Evolutionary conservation across 1,140 invertebrate species (phyloP).

Genomic region (Hetaerina americana): DNA sequence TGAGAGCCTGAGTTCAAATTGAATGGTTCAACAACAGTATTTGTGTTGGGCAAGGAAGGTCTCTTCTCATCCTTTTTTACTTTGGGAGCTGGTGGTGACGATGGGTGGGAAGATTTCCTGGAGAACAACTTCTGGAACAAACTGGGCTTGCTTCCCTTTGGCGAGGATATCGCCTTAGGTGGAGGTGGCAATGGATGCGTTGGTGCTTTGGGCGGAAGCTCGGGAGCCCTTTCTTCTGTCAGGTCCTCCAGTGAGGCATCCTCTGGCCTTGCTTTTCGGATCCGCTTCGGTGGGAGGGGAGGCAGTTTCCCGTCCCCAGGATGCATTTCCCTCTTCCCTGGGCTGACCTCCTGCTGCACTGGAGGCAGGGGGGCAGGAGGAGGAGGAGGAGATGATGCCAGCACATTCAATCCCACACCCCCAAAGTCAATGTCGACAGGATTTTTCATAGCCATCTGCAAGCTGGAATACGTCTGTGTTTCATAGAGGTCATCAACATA

Average conservation of each 20-base stretch:
- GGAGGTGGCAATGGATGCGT: constrained; percentile 28
- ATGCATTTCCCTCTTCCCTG: constrained; percentile 32
- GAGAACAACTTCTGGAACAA: constrained; percentile 54
- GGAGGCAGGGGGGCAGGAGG: background rate
- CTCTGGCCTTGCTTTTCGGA: constrained; percentile 41
- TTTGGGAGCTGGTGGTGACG: background rate
- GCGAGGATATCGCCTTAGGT: constrained; percentile 31
- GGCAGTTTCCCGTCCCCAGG: constrained; percentile 48
- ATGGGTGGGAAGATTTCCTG: constrained; percentile 11
- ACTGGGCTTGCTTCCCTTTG: constrained; percentile 42
- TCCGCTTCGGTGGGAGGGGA: constrained; percentile 62
- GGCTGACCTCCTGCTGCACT: background rate
- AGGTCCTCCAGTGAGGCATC: background rate
- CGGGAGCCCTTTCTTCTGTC: constrained; percentile 13
- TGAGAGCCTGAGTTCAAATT: background rate
- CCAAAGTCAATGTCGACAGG: constrained; percentile 40
- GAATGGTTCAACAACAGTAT: background rate
- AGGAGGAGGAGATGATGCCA: background rate
- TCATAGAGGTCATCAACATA: constrained; percentile 48
- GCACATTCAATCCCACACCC: background rate
- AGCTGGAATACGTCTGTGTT: constrained; percentile 61
- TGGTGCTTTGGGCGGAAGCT: constrained; percentile 20
- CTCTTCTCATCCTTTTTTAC: background rate
- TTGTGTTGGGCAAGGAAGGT: constrained; percentile 2
- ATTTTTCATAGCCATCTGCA: constrained; percentile 77